These are phyloP conservation scores for Euzophera pinguis DNA, from an alignment of 2,888 invertebrate species.

Conservation along the genomic window DNA sequence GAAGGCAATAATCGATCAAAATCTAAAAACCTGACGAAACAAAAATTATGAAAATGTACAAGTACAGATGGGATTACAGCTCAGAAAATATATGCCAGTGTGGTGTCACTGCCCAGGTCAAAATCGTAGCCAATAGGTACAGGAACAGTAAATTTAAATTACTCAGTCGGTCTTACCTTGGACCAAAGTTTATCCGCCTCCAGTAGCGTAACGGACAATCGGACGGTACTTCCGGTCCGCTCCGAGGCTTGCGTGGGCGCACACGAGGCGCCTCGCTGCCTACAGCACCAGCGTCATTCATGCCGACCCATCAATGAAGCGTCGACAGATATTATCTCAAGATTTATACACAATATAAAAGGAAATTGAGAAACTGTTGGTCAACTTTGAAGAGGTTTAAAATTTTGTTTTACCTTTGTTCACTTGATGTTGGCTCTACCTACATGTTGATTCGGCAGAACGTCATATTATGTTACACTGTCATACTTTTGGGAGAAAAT, in stretches of 20 bases:
- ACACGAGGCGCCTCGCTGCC: slow-evolving; percentile 33
- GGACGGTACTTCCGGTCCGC: slow-evolving; percentile 44
- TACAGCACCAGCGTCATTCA: slow-evolving; percentile 21
- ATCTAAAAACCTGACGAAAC: too few species aligned
- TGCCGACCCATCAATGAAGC: slow-evolving; percentile 24
- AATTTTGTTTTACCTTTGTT: too few species aligned
- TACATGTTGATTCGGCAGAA: too few species aligned
- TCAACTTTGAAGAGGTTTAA: not conserved
- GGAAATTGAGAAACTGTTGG: slow-evolving; percentile 6
- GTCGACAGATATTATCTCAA: slow-evolving; percentile 1
- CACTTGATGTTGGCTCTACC: too few species aligned
- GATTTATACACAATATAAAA: slow-evolving; percentile 6
- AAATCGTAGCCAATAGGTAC: too few species aligned
- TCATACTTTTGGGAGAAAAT: too few species aligned
- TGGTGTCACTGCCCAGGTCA: too few species aligned
- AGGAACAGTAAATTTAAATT: not conserved
- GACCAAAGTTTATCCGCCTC: slow-evolving; percentile 8
- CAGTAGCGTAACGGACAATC: slow-evolving; percentile 33
- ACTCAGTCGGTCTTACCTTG: not conserved
- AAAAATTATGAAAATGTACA: too few species aligned
- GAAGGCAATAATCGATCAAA: too few species aligned
- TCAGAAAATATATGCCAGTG: too few species aligned
- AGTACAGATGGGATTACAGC: too few species aligned
- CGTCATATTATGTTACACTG: too few species aligned
- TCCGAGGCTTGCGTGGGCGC: slow-evolving; percentile 35